These are phyloP conservation scores for Brachionus asplanchnoidis DNA, from an alignment of 1,140 invertebrate species.

Conservation along the genomic window DNA sequence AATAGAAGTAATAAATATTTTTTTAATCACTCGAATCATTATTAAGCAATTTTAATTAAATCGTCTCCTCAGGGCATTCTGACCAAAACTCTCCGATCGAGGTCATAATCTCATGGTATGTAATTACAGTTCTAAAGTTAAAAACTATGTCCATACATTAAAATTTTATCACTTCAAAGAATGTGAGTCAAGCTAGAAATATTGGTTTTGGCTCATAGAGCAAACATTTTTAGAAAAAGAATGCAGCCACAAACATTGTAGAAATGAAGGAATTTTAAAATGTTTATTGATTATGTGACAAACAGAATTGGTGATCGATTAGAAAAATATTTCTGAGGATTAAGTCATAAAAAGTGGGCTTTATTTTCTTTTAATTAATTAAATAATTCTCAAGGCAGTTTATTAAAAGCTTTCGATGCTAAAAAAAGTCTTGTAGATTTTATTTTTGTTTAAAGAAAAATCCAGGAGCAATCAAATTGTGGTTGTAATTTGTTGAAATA, in stretches of 20 bases:
- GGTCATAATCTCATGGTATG: not conserved
- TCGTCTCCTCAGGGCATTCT: not conserved
- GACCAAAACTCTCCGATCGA: not conserved
- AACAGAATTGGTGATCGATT: not conserved
- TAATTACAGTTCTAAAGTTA: not conserved
- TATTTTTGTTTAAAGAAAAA: too few relatives aligned
- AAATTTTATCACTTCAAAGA: not conserved
- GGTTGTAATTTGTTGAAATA: too few relatives aligned
- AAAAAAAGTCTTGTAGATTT: too few relatives aligned
- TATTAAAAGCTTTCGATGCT: not conserved
- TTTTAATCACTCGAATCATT: not conserved
- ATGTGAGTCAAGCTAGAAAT: not conserved
- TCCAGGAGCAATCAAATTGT: too few relatives aligned
- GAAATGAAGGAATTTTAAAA: not conserved
- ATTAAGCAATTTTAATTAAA: slow-evolving; percentile 5
- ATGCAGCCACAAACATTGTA: not conserved
- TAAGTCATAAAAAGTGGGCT: not conserved
- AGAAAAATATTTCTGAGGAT: not conserved
- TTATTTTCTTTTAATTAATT: not conserved
- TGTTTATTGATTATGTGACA: not conserved
- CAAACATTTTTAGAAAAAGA: not conserved
- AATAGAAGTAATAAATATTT: not conserved
- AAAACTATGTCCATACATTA: not conserved
- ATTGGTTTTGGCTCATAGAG: not conserved
- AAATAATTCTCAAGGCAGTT: not conserved